Evolutionary conservation across 1,140 invertebrate genomes (phyloP), one percentile per base, ranked within the genome.

Genomic region (Formica exsecta): DNA sequence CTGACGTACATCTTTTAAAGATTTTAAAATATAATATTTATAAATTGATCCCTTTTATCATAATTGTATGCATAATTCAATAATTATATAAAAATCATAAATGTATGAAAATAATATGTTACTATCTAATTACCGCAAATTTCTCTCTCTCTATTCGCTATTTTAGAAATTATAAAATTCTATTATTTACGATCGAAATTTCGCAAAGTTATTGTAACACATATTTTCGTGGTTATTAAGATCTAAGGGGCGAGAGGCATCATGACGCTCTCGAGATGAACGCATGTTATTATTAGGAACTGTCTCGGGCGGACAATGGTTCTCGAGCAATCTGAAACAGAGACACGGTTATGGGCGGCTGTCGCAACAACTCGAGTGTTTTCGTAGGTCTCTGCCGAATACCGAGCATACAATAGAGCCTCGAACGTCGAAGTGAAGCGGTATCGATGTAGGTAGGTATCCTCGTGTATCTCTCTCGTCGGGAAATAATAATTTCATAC

Each of bases 291-390:
- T 86, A 89, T 89, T 89, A 81, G 36, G 41, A 77, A 62, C 87
- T 48, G 71, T 57, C 41, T 44, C 51, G 59, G n/a, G 16, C 25
- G 36, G 48, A 86, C 84, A 89, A 89, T 77, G 25, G 59, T 29
- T 48, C 48, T 44, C 36, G 74, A 66, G 86, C 73, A 90, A 90
- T 92, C 89, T 89, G 90, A 92, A 92, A 93, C 90, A 91, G 89
- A 92, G 90, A 88, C 86, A 88, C 25, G 88, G 87, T 89, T 89
- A 81, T 86, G 85, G 87, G 85, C 93, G 93, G 93, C 93, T 94
- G 93, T 94, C 85, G 90, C 87, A 93, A 94, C 92, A 94, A 79
- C 22, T 89, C 87, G 76, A 93, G 92, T 94, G 92, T 93, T 94
- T 94, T 93, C 65, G 89, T 94, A 94, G 93, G 93, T 73, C 90